Evolutionary conservation across 2,888 invertebrate species (phyloP).

Genomic region (Xestia xanthographa): DNA sequence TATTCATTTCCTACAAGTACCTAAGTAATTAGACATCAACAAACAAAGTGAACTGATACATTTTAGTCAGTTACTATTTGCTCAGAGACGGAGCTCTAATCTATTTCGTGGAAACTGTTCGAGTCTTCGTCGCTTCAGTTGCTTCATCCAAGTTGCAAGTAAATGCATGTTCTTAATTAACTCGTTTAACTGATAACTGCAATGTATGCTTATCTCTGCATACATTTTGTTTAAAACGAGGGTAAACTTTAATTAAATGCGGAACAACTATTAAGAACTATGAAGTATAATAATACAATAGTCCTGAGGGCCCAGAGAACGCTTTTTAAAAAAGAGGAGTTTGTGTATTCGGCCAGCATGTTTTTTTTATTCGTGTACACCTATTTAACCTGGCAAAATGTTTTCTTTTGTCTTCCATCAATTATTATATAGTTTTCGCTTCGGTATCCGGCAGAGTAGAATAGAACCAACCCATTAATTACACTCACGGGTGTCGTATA

Average conservation of each 20-base stretch:
- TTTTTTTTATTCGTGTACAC: too few relatives aligned
- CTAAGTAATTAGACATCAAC: slow-evolving; percentile 21
- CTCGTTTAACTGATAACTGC: slow-evolving; percentile 18
- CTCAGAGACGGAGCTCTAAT: slow-evolving; percentile 15
- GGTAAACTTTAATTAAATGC: neutral
- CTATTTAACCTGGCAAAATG: too few relatives aligned
- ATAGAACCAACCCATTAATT: too few relatives aligned
- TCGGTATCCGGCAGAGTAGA: too few relatives aligned
- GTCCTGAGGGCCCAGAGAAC: too few relatives aligned
- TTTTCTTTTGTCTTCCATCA: too few relatives aligned
- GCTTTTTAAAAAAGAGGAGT: too few relatives aligned
- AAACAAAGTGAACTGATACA: slow-evolving; percentile 12
- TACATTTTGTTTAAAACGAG: neutral
- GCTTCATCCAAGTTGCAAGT: slow-evolving; percentile 27
- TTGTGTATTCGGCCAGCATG: too few relatives aligned
- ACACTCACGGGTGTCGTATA: too few relatives aligned
- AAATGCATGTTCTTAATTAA: slow-evolving; percentile 42
- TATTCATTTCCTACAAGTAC: neutral
- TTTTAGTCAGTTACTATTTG: slow-evolving; percentile 28
- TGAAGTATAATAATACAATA: too few relatives aligned
- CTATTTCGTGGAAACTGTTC: slow-evolving; percentile 21
- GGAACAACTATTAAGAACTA: too few relatives aligned
- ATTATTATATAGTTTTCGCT: too few relatives aligned
- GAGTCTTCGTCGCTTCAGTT: neutral
- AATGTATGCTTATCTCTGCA: neutral